Evolutionary conservation across 1,140 invertebrate species (phyloP).

Genomic region (Druon quercuslanigerum): DNA sequence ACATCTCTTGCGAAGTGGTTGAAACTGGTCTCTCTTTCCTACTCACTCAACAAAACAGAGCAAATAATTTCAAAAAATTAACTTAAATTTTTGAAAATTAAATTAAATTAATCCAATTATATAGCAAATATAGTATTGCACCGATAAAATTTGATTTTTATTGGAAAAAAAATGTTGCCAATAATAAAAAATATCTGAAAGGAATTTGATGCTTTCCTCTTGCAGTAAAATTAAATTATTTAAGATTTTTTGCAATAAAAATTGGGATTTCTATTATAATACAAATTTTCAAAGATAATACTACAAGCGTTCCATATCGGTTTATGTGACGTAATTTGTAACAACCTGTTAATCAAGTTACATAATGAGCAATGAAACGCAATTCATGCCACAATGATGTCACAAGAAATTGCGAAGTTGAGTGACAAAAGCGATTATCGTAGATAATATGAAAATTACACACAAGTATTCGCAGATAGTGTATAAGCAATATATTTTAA

Average conservation of each 20-base stretch:
- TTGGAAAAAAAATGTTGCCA: background rate
- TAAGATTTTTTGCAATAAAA: background rate
- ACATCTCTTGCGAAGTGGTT: conserved; percentile 54
- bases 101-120: background rate
- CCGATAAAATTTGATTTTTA: background rate
- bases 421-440: conserved; percentile 9
- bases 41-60: conserved; percentile 62
- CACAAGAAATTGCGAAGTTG: conserved; percentile 1
- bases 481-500: too few relatives aligned
- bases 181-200: too few relatives aligned
- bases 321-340: conserved; percentile 14
- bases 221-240: too few relatives aligned
- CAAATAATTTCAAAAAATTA: background rate
- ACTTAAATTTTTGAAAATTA: background rate
- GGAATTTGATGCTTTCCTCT: too few relatives aligned
- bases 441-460: background rate
- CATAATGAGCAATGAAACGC: background rate
- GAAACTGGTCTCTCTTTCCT: conserved; percentile 43
- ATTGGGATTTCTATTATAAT: background rate
- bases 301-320: background rate
- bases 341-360: conserved; percentile 13
- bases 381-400: conserved; percentile 9
- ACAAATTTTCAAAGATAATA: background rate
- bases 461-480: background rate
- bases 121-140: background rate